Evolutionary conservation across 2,113 vertebrate species (phyloP).

Genomic region (Pionites leucogaster): DNA sequence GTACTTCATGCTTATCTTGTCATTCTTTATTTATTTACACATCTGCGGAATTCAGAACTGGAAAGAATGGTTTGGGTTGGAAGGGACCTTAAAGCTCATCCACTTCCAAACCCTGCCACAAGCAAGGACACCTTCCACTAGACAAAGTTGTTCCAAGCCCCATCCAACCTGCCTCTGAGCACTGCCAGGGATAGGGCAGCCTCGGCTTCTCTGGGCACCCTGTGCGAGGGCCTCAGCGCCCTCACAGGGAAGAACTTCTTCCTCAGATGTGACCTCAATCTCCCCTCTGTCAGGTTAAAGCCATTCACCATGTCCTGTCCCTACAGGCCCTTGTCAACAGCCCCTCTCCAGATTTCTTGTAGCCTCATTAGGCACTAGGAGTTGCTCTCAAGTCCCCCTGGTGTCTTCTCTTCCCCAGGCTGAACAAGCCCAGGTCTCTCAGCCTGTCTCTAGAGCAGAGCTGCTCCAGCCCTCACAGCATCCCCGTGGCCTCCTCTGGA

Average conservation of each 20-base stretch:
- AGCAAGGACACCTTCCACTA: no score
- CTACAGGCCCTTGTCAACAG: background rate
- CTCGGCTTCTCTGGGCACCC: background rate
- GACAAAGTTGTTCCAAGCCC: no score
- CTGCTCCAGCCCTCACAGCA: no score
- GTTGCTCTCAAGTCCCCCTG: no score
- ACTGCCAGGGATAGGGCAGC: background rate
- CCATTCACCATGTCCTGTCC: background rate
- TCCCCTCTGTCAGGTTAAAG: background rate
- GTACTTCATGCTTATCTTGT: background rate
- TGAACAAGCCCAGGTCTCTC: no score
- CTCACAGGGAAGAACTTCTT: background rate
- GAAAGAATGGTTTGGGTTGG: background rate
- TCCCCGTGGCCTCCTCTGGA: no score
- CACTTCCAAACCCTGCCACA: background rate
- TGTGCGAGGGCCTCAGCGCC: background rate
- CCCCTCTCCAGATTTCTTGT: background rate
- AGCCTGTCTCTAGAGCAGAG: no score
- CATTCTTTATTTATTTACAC: background rate
- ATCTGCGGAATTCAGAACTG: background rate
- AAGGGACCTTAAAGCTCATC: background rate
- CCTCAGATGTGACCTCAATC: background rate
- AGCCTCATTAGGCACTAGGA: background rate
- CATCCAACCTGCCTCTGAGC: background rate
- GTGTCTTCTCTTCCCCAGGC: no score